Conservation (phyloP, 2,888 invertebrate genomes). For the Plusia festucae region DNA sequence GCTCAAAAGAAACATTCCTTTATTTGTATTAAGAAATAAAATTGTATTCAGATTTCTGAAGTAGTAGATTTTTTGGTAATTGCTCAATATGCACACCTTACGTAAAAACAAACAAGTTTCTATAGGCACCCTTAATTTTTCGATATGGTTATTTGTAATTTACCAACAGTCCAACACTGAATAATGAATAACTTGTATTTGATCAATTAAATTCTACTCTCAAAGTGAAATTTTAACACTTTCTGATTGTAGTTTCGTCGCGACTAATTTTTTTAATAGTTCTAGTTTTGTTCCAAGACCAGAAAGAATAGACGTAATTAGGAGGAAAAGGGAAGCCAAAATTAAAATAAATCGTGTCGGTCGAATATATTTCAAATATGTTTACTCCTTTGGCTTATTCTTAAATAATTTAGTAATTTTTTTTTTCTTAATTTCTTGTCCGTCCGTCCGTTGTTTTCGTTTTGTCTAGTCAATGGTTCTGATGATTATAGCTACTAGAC, state of each 20-base stretch:
- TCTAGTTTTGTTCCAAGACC: neutral
- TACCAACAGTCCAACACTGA: neutral
- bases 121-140: neutral
- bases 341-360: too few species aligned
- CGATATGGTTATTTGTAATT: conserved; percentile 4
- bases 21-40: too few species aligned
- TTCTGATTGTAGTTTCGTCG: neutral
- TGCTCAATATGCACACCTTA: neutral
- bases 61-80: neutral
- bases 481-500: neutral
- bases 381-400: too few species aligned
- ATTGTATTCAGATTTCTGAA: too few species aligned
- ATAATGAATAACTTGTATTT: neutral
- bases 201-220: neutral
- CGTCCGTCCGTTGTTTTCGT: neutral
- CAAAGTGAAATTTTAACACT: neutral
- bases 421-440: too few species aligned
- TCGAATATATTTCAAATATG: too few species aligned
- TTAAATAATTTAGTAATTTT: too few species aligned
- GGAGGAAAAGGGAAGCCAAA: neutral
- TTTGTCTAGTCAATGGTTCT: neutral
- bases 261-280: neutral
- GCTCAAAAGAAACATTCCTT: too few species aligned
- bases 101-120: neutral
- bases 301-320: neutral